Evolutionary conservation across 2,888 invertebrate genomes (phyloP).

Genomic region (Pristionchus arcanus): DNA sequence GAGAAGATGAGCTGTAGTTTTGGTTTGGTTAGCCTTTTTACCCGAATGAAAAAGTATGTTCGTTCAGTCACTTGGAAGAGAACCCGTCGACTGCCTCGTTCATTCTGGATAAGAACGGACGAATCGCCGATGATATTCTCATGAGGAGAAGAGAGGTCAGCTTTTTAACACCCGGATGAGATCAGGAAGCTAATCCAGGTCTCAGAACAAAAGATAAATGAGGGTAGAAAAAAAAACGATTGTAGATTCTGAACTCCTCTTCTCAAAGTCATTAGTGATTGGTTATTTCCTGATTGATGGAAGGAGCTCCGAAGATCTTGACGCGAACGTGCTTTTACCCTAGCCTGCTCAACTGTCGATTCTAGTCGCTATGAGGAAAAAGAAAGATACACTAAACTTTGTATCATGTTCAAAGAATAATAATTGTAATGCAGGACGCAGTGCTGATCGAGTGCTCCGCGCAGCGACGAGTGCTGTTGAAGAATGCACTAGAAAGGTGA

Average conservation of each 20-base stretch:
- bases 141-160: slow-evolving; percentile 58
- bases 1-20: too few species aligned
- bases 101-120: slow-evolving; percentile 74
- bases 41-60: not conserved
- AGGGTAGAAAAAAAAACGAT: too few species aligned
- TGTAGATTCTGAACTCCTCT: too few species aligned
- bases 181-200: too few species aligned
- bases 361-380: too few species aligned
- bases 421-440: not conserved
- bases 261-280: too few species aligned
- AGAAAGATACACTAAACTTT: too few species aligned
- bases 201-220: too few species aligned
- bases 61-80: slow-evolving; percentile 23
- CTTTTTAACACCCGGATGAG: not conserved
- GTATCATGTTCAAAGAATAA: not conserved
- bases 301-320: too few species aligned
- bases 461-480: not conserved
- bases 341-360: too few species aligned
- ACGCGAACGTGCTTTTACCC: too few species aligned
- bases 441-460: slow-evolving; percentile 23
- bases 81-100: slow-evolving; percentile 68
- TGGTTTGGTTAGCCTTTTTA: not conserved
- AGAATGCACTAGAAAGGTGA: not conserved
- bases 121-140: slow-evolving; percentile 75
- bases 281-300: too few species aligned